Evolutionary conservation across 2,888 invertebrate genomes (phyloP).

Genomic region (Rhabditoides inermis): DNA sequence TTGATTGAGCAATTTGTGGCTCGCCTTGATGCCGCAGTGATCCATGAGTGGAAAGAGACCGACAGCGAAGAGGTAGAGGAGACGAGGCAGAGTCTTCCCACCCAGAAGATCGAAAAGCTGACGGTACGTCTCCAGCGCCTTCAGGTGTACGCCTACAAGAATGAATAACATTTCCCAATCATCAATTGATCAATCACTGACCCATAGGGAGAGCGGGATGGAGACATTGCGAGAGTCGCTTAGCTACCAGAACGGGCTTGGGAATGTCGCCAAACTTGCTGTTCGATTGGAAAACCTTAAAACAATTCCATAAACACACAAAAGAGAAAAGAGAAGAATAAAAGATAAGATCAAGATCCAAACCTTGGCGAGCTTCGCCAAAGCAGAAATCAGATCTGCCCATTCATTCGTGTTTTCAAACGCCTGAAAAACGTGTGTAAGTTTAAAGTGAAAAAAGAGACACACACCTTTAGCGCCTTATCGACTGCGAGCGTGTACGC

Average conservation of each 20-base stretch:
- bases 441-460: not conserved
- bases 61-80: slow-evolving; percentile 54
- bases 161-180: not conserved
- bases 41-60: slow-evolving; percentile 80
- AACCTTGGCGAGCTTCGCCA: slow-evolving; percentile 82
- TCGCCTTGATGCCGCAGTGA: slow-evolving; percentile 69
- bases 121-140: slow-evolving; percentile 81
- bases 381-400: slow-evolving; percentile 82
- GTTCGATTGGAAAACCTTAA: slow-evolving; percentile 59
- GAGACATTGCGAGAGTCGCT: slow-evolving; percentile 83
- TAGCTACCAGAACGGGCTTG: slow-evolving; percentile 75
- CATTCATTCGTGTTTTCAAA: slow-evolving; percentile 90
- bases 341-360: slow-evolving; percentile 11
- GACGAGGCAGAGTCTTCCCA: slow-evolving; percentile 55
- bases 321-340: not conserved
- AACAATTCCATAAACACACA: not conserved
- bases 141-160: slow-evolving; percentile 68
- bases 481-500: slow-evolving; percentile 70
- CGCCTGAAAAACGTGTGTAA: slow-evolving; percentile 55
- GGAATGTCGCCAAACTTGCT: slow-evolving; percentile 78
- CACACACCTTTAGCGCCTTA: slow-evolving; percentile 67
- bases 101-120: slow-evolving; percentile 82
- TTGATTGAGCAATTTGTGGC: not conserved
- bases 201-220: slow-evolving; percentile 80
- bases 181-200: slow-evolving; percentile 4